Evolutionary conservation across 2,888 invertebrate species (phyloP).

Genomic region (Oxyteleia sp.): DNA sequence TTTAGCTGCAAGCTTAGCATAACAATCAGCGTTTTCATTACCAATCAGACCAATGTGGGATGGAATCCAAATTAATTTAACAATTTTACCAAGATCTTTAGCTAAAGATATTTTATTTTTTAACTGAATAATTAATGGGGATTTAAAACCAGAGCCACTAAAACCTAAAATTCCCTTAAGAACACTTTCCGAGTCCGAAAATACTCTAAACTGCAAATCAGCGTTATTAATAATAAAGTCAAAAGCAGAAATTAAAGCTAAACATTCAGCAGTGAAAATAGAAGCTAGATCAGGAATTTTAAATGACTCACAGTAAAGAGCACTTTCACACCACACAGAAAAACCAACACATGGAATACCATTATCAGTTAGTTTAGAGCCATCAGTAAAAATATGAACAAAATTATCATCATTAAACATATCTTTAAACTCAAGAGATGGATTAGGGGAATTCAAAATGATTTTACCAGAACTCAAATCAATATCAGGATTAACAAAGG

Average conservation of each 20-base stretch:
- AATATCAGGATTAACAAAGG: background rate
- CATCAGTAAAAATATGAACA: background rate
- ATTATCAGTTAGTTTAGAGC: background rate
- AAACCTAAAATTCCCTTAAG: background rate
- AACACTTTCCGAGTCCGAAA: slow-evolving; percentile 29
- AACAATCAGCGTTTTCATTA: slow-evolving; percentile 29
- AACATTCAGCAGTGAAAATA: slow-evolving; percentile 4
- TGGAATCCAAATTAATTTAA: slow-evolving; percentile 21
- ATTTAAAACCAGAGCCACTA: background rate
- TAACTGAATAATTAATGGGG: slow-evolving; percentile 18
- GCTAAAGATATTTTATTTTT: background rate
- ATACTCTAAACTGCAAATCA: background rate
- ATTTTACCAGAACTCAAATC: background rate
- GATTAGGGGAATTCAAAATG: background rate
- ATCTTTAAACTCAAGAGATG: background rate
- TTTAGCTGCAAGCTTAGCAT: slow-evolving; percentile 26
- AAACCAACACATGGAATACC: background rate
- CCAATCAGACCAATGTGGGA: slow-evolving; percentile 13
- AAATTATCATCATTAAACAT: background rate
- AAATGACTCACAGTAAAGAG: background rate
- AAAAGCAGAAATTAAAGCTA: slow-evolving; percentile 9
- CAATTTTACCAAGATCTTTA: background rate
- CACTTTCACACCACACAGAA: background rate
- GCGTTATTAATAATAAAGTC: background rate
- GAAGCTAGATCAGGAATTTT: slow-evolving; percentile 23